Conservation (phyloP, 2,113 vertebrate genomes). For the Galbula dea region DNA sequence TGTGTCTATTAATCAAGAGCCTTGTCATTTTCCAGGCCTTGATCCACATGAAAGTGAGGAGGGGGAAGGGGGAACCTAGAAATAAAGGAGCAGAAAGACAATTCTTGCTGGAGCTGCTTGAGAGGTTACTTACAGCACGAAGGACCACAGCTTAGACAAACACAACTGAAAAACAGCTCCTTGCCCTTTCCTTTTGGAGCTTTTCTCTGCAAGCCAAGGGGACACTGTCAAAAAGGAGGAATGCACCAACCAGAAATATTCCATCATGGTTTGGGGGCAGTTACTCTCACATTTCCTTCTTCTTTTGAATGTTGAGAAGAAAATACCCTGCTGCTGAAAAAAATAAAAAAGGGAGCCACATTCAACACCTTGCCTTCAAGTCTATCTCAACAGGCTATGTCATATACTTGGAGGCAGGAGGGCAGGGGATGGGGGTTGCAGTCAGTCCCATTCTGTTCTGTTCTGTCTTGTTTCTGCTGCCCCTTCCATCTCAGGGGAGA, state of each 20-base stretch:
- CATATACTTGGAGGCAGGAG: background rate
- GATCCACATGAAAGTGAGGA: slow-evolving; percentile 72
- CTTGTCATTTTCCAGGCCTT: slow-evolving; percentile 76
- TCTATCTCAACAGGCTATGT: background rate
- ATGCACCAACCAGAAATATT: background rate
- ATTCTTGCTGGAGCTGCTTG: background rate
- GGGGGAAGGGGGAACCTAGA: background rate
- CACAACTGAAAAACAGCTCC: background rate
- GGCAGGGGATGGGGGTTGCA: too few relatives aligned
- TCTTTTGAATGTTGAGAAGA: background rate
- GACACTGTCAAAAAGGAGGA: background rate
- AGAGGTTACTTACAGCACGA: background rate
- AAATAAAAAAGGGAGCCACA: background rate
- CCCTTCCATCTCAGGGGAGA: too few relatives aligned
- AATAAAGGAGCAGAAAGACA: background rate
- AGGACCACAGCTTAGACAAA: slow-evolving; percentile 34
- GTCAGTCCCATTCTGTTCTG: too few relatives aligned
- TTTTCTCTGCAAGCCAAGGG: background rate
- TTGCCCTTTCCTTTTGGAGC: slow-evolving; percentile 39
- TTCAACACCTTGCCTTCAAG: background rate
- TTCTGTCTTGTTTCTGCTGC: too few relatives aligned
- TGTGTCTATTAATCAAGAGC: slow-evolving; percentile 74
- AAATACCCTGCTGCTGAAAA: background rate
- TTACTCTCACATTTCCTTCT: background rate
- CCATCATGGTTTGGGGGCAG: background rate